Evolutionary conservation across 2,888 invertebrate species (phyloP).

Genomic region (Opisthograptis luteolata): DNA sequence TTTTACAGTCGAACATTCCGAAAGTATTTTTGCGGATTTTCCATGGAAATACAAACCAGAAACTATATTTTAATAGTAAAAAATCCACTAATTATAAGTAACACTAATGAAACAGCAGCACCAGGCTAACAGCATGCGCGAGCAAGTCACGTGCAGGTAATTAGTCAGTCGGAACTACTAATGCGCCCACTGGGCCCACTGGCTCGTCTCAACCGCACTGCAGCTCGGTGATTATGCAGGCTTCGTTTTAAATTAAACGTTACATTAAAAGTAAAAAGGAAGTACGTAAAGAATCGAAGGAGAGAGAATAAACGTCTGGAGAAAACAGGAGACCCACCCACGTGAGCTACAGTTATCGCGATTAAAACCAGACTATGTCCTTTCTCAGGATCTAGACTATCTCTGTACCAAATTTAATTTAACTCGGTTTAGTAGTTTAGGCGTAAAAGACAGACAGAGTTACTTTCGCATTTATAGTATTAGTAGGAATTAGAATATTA

Average conservation of each 20-base stretch:
- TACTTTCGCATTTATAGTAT: too few relatives aligned
- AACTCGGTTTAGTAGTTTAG: too few relatives aligned
- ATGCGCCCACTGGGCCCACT: slow-evolving; percentile 19
- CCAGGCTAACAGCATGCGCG: slow-evolving; percentile 22
- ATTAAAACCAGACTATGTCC: neutral
- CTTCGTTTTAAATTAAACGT: neutral
- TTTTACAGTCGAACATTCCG: too few relatives aligned
- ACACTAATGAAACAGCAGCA: slow-evolving; percentile 1
- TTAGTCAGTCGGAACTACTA: slow-evolving; percentile 36
- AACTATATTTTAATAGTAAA: neutral
- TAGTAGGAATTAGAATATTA: too few relatives aligned
- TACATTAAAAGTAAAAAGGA: too few relatives aligned
- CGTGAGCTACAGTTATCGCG: neutral
- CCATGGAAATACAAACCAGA: too few relatives aligned
- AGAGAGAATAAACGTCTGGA: too few relatives aligned
- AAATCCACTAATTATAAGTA: neutral
- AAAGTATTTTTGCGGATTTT: too few relatives aligned
- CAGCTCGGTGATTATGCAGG: slow-evolving; percentile 5
- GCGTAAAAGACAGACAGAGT: too few relatives aligned
- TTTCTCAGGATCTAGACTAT: too few relatives aligned
- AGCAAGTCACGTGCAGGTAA: slow-evolving; percentile 38
- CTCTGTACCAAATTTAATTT: too few relatives aligned
- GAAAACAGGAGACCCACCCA: neutral
- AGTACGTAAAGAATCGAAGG: too few relatives aligned
- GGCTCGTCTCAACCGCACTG: slow-evolving; percentile 27